Evolutionary conservation across 1,140 invertebrate species (phyloP), one percentile per base, ranked within the genome.

Genomic region (Megathymus violae): DNA sequence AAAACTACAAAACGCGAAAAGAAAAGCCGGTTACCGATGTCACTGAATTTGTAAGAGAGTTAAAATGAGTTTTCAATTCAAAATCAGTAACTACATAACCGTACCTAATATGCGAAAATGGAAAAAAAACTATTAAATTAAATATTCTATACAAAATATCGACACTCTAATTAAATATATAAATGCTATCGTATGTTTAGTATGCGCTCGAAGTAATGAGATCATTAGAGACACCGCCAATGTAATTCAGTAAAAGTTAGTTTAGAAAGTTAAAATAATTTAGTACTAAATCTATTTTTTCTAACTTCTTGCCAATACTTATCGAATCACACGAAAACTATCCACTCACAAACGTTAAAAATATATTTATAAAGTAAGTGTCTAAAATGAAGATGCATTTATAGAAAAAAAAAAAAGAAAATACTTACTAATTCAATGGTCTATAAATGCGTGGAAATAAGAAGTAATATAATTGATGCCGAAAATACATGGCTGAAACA

Each of bases 201-300:
- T 65, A 71, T 56, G 60, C 25, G 62, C 56, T 56, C 56, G 51
- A 58, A 52, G 48, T 67, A 62, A 64, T 80, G 78, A 80, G 78
- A 80, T 80, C 78, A 80, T 65, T 34, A 67, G 73, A 70, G 77
- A 71, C 69, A 77, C 67, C 76, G 63, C 69, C 51, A 58, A 69
- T 67, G n/a, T 56, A 60, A 64, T 36, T 22, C 34, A 61, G 31
- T 46, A 38, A 48, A n/a, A n/a, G n/a, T n/a, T n/a, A n/a, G n/a
- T n/a, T 41, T 25, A n/a, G 40, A 38, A 56, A 36, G 25, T 40
- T 56, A 54, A 22, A 64, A 47, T 48, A 40, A 52, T 52, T 19
- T 52, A 52, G 14, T 16, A 17, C 47, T 51, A 36, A 51, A 11
- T 47, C 11, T 47, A 47, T 22, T 22, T n/a, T 4, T 46, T 11